Base-by-base conservation (phyloP, 2,888 invertebrate species). In the Lochmaea crataegi region DNA sequence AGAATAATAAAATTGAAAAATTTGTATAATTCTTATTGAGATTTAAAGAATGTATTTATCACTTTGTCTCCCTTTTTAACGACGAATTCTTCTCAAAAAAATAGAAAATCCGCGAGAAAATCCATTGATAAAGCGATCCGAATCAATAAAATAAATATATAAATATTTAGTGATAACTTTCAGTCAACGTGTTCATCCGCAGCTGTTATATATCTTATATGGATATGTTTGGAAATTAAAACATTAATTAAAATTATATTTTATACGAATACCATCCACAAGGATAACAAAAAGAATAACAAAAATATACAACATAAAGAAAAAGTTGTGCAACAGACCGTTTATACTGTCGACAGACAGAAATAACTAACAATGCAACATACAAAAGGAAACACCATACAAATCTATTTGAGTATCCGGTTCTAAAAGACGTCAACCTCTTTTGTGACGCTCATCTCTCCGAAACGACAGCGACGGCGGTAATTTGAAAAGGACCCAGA, bases 391-490 rank as follows among this genome's bases (percentile, higher is more conserved):
- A 77, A 78, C 77, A 74, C 75, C 77, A 75, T 76, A 77, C 79
- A 76, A 78, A 79, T 79, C 76, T 76, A 77, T 73, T 74, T 72
- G 73, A 74, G 79, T 77, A 79, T 79, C 79, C 79, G 78, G 79
- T 79, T 79, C 73, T 74, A 73, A 76, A 53, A 78, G 78, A 80
- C 78, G 78, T 78, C 79, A 78, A 72, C 72, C 76, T 61, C 60
- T 65, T 60, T 64, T 61, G 71, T 65, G 67, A 72, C 75, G 64
- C 66, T 70, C 73, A 75, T 75, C 75, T 73, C 51, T 61, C 45
- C 65, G 14, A 56, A 12, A 16, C 38, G 45, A 6, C 71, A 75
- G 64, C 53, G 71, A 60, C 65, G 74, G 68, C 22, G 70, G 18
- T 42, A 2, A 18, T 53, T 53, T 53, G 6, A 16, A 10, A 53